phyloP scores from a whole-genome alignment of 37 sponge, comb jelly and placozoan genomes.

The Cliona cf. orientalis region DNA sequence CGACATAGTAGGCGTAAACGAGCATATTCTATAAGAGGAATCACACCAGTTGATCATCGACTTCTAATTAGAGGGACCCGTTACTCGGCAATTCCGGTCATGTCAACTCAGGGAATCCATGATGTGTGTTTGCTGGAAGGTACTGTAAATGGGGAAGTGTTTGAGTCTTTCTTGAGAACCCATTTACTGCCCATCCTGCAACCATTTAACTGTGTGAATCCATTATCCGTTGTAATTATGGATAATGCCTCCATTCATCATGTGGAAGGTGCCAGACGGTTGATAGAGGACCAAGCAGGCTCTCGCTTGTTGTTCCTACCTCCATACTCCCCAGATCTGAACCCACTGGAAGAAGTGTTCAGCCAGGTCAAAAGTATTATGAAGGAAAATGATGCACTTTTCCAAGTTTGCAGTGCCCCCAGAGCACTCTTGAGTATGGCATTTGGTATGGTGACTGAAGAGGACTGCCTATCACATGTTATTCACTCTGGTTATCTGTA shows the following conservation, averaged over 20 bases:
- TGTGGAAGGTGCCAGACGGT: constrained; percentile 7
- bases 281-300: constrained; percentile 32
- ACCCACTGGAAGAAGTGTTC: constrained; percentile 31
- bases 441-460: constrained; percentile 20
- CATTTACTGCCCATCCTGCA: constrained; percentile 20
- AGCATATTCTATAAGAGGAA: constrained; percentile 15
- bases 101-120: constrained; percentile 24
- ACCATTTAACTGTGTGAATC: constrained; percentile 28
- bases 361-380: constrained; percentile 34
- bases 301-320: constrained; percentile 21
- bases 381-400: constrained; percentile 24
- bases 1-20: constrained; percentile 22
- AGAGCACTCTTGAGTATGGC: constrained; percentile 35
- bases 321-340: constrained; percentile 47
- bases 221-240: constrained; percentile 21
- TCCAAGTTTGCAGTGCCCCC: constrained; percentile 28
- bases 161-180: constrained; percentile 7
- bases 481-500: constrained; percentile 23
- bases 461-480: constrained; percentile 27
- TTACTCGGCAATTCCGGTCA: no score
- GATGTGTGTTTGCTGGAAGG: constrained; percentile 15
- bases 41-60: constrained; percentile 14
- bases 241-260: constrained; percentile 44
- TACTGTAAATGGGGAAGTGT: constrained; percentile 19
- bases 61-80: constrained; percentile 13